Percentiles rank a stretch among this genome's conserved stretches.
phyloP scores from a whole-genome alignment of 2,888 invertebrate species.

The Chalcis sispes region DNA sequence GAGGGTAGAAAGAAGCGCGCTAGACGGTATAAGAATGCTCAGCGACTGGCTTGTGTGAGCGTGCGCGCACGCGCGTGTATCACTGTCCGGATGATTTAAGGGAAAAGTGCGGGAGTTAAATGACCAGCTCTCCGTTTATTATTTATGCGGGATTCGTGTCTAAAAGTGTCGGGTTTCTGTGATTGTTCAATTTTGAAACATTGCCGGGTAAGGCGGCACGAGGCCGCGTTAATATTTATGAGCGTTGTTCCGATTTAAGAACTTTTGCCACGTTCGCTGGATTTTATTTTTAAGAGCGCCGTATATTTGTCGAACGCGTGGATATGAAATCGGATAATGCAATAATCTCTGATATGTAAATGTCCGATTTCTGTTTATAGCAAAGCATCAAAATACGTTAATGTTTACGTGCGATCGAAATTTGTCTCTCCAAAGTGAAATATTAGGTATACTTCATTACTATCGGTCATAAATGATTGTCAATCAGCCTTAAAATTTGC shows the following conservation, averaged over 20 bases:
- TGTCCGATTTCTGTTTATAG: constrained; percentile 40
- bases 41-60: constrained; percentile 60
- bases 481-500: constrained; percentile 22
- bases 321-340: constrained; percentile 27
- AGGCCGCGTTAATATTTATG: constrained; percentile 48
- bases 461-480: constrained; percentile 25
- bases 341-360: constrained; percentile 43
- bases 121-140: constrained; percentile 26
- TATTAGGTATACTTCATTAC: constrained; percentile 26
- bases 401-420: neutral
- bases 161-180: constrained; percentile 54
- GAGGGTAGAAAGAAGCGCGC: constrained; percentile 72
- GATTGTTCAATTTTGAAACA: constrained; percentile 55
- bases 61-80: neutral
- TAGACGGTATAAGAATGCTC: constrained; percentile 74
- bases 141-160: constrained; percentile 45
- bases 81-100: constrained; percentile 65
- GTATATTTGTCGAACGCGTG: neutral
- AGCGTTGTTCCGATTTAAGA: constrained; percentile 30
- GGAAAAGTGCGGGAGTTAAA: constrained; percentile 54
- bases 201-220: neutral
- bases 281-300: constrained; percentile 32
- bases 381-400: constrained; percentile 11
- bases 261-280: neutral
- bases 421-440: constrained; percentile 29